phyloP scores from a whole-genome alignment of 2,888 invertebrate genomes.

The Heliconius aoede region DNA sequence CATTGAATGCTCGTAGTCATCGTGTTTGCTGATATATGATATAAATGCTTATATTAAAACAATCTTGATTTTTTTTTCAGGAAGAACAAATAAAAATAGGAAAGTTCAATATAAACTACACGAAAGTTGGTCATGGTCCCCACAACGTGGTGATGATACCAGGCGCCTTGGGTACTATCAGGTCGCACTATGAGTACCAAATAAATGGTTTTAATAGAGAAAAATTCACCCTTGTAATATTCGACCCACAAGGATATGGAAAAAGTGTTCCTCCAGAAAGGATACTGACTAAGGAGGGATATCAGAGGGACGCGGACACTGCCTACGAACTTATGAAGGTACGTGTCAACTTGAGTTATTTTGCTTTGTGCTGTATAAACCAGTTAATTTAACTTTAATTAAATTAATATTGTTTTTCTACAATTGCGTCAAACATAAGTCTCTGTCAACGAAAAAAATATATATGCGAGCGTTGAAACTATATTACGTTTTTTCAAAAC shows the following conservation, averaged over 20 bases:
- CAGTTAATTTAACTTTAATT: too few relatives aligned
- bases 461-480: too few relatives aligned
- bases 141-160: constrained; percentile 32
- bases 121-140: constrained; percentile 37
- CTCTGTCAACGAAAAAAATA: too few relatives aligned
- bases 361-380: neutral
- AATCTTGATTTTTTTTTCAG: constrained; percentile 32
- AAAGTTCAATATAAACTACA: constrained; percentile 33
- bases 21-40: too few relatives aligned
- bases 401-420: too few relatives aligned
- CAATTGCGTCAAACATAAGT: too few relatives aligned
- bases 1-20: too few relatives aligned
- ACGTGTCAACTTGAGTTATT: neutral
- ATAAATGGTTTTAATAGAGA: constrained; percentile 81
- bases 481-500: too few relatives aligned
- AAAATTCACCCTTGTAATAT: constrained; percentile 83
- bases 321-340: constrained; percentile 40
- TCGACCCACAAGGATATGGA: constrained; percentile 87
- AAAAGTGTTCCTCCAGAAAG: constrained; percentile 84
- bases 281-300: constrained; percentile 5
- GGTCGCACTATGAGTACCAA: constrained; percentile 72
- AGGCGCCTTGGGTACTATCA: constrained; percentile 34
- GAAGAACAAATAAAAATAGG: constrained; percentile 31
- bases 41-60: too few relatives aligned
- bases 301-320: constrained; percentile 24